Percentiles rank a stretch among this genome's conserved stretches.
These are phyloP conservation scores for Lipophrys pholis DNA, from an alignment of 2,113 vertebrate genomes.

Conservation along the genomic window DNA sequence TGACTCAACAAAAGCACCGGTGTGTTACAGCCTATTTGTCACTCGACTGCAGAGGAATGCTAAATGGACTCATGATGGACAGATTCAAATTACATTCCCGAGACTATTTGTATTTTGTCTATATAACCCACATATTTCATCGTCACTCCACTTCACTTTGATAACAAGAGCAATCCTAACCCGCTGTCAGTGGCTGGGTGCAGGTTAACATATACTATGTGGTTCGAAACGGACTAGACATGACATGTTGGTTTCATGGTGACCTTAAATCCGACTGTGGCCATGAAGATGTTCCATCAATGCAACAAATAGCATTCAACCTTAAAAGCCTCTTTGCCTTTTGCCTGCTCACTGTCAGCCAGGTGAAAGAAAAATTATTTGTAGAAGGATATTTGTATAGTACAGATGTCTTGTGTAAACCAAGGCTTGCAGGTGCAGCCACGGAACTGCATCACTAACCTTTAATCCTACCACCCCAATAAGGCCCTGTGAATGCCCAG, in stretches of 20 bases:
- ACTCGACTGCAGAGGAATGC: conserved; percentile 11
- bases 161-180: neutral
- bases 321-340: conserved; percentile 4
- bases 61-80: conserved; percentile 15
- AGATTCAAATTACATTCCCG: conserved; percentile 22
- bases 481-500: neutral
- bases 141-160: neutral
- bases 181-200: neutral
- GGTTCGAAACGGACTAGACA: conserved; percentile 8
- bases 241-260: neutral
- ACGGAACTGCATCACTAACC: neutral
- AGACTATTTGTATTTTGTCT: conserved; percentile 3
- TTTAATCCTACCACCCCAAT: neutral
- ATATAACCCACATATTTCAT: neutral
- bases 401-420: neutral
- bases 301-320: neutral
- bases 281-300: conserved; percentile 27
- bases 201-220: neutral
- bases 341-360: neutral
- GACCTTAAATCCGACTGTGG: conserved; percentile 4
- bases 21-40: conserved; percentile 7
- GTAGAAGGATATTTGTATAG: neutral
- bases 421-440: neutral
- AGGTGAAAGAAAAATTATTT: conserved; percentile 1
- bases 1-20: conserved; percentile 18